These are phyloP conservation scores for Melanchra persicariae DNA, from an alignment of 2,888 invertebrate genomes.

Conservation along the genomic window DNA sequence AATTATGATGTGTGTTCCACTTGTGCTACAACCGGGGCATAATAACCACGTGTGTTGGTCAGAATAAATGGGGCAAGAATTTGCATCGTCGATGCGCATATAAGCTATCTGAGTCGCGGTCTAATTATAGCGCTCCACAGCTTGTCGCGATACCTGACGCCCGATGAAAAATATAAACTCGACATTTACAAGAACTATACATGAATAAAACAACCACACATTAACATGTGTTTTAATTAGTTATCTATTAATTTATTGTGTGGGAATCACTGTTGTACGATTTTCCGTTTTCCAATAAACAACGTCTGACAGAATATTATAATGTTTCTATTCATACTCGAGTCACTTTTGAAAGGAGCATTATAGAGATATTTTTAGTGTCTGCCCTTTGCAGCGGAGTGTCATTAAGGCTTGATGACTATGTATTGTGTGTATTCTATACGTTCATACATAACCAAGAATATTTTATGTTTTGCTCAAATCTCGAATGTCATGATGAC, in stretches of 20 bases:
- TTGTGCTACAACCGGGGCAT: constrained; percentile 63
- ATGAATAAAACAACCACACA: constrained; percentile 17
- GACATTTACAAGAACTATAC: constrained; percentile 27
- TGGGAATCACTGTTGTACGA: constrained; percentile 16
- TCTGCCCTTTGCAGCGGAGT: constrained; percentile 51
- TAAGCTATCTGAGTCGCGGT: constrained; percentile 80
- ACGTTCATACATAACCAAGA: constrained; percentile 19
- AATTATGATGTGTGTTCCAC: constrained; percentile 58
- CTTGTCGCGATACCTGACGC: constrained; percentile 77
- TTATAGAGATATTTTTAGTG: constrained; percentile 49
- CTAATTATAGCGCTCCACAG: constrained; percentile 80
- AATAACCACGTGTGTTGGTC: constrained; percentile 66
- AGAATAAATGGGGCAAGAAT: constrained; percentile 82
- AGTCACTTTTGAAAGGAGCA: constrained; percentile 35
- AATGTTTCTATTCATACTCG: constrained; percentile 36
- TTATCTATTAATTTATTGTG: constrained; percentile 41
- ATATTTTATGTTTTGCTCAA: constrained; percentile 34
- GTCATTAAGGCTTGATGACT: constrained; percentile 53
- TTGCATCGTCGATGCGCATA: constrained; percentile 79
- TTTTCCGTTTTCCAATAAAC: constrained; percentile 42
- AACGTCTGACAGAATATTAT: constrained; percentile 23
- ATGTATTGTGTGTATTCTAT: constrained; percentile 37
- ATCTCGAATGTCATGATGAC: constrained; percentile 42
- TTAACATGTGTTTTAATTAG: constrained; percentile 43
- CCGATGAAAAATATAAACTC: constrained; percentile 68